Conservation (phyloP, 2,113 vertebrate species). For the Pterocles burchelli region DNA sequence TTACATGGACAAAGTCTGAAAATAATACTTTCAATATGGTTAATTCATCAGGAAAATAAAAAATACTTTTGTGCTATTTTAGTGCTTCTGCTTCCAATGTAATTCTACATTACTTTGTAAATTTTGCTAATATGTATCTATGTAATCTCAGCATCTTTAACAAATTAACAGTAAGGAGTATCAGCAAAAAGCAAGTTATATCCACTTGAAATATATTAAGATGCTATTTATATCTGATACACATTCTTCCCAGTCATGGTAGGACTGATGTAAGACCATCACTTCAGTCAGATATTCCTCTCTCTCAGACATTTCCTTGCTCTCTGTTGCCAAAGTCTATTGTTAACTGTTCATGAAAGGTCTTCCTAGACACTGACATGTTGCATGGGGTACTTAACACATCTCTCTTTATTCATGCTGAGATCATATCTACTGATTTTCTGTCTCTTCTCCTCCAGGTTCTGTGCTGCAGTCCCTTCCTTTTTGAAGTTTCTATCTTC, state of each 20-base stretch:
- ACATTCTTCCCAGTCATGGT: background rate
- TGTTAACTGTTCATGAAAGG: constrained; percentile 39
- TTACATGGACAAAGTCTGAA: background rate
- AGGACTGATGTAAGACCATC: constrained; percentile 34
- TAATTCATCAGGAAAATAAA: constrained; percentile 12
- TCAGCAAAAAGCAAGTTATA: background rate
- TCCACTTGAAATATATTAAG: constrained; percentile 17
- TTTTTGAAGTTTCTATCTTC: constrained; percentile 54
- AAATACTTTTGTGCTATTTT: background rate
- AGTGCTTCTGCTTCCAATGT: background rate
- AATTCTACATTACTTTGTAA: background rate
- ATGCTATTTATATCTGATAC: constrained; percentile 23
- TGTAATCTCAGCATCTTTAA: constrained; percentile 12
- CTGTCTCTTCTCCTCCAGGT: constrained; percentile 45
- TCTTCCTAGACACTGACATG: background rate
- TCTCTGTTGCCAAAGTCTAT: constrained; percentile 20
- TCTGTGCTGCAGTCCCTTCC: constrained; percentile 7
- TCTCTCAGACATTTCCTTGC: background rate
- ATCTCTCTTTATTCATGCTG: background rate
- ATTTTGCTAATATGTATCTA: background rate
- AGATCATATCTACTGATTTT: constrained; percentile 36
- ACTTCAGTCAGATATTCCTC: constrained; percentile 9
- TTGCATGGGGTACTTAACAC: background rate
- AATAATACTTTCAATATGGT: constrained; percentile 11
- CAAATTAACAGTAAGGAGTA: background rate